Percentiles rank a stretch among this genome's conserved stretches.
phyloP scores from a whole-genome alignment of 2,113 vertebrate species.

The Gymnogyps californianus region DNA sequence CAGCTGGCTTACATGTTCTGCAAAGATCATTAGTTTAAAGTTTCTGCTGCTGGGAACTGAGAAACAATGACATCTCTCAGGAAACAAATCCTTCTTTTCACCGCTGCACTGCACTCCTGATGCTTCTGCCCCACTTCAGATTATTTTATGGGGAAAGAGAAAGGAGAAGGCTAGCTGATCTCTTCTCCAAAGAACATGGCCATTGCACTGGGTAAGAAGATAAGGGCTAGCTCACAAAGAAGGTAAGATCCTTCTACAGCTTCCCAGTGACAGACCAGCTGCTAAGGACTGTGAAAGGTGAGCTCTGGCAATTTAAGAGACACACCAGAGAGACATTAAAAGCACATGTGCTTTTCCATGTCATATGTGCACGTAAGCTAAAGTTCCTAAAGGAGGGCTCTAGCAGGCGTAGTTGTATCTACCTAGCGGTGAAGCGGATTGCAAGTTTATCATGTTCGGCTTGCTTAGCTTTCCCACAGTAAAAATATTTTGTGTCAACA shows the following conservation, averaged over 20 bases:
- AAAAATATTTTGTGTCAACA: neutral
- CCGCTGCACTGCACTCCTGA: neutral
- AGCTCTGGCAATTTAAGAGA: neutral
- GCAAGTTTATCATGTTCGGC: neutral
- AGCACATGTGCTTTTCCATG: neutral
- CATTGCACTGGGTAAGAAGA: neutral
- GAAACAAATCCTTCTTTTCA: neutral
- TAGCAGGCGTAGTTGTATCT: neutral
- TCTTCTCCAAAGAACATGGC: neutral
- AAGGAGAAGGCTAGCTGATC: neutral
- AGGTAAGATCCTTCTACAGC: neutral
- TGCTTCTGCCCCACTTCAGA: neutral
- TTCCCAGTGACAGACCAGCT: neutral
- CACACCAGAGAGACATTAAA: neutral
- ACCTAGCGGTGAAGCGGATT: neutral
- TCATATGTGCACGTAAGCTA: neutral
- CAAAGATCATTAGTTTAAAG: slow-evolving; percentile 10
- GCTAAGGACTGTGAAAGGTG: neutral
- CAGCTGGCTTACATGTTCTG: neutral
- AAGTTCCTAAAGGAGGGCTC: neutral
- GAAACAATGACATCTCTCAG: neutral
- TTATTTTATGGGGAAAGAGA: neutral
- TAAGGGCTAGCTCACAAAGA: neutral
- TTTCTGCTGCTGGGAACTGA: neutral
- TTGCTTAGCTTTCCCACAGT: neutral